These are phyloP conservation scores for Caenorhabditis brenneri DNA, from an alignment of 1,140 invertebrate species.

Conservation along the genomic window DNA sequence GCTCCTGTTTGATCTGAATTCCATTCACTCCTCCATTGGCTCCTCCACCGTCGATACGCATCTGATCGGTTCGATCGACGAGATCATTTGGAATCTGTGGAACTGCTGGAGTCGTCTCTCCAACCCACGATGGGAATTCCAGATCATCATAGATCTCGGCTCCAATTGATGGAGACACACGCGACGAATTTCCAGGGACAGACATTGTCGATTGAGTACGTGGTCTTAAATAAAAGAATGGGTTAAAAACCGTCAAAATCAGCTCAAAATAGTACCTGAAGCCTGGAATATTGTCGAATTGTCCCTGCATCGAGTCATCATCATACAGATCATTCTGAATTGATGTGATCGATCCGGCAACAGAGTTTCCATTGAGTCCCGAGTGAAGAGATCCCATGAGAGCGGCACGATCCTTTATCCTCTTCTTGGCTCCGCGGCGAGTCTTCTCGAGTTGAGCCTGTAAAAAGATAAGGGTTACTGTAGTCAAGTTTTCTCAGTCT, in stretches of 20 bases:
- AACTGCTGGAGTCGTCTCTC: slow-evolving; percentile 14
- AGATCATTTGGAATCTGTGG: slow-evolving; percentile 58
- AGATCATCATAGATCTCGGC: slow-evolving; percentile 62
- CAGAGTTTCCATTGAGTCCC: background rate
- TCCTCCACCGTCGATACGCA: slow-evolving; percentile 54
- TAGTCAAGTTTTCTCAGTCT: no score
- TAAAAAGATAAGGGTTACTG: background rate
- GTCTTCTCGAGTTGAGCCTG: slow-evolving; percentile 64
- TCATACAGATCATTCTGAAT: slow-evolving; percentile 35
- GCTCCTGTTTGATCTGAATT: slow-evolving; percentile 45
- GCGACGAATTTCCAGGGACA: slow-evolving; percentile 53
- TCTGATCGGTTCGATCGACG: slow-evolving; percentile 62
- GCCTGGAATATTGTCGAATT: slow-evolving; percentile 8
- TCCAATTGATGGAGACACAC: slow-evolving; percentile 63
- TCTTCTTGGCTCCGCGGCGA: slow-evolving; percentile 67
- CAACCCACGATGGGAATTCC: slow-evolving; percentile 67
- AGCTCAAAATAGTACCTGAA: slow-evolving; percentile 35
- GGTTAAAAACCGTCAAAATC: background rate
- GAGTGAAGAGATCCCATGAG: slow-evolving; percentile 22
- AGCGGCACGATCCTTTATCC: slow-evolving; percentile 54
- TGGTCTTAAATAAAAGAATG: slow-evolving; percentile 44
- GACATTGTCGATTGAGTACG: slow-evolving; percentile 67
- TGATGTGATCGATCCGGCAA: background rate
- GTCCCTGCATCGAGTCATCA: slow-evolving; percentile 43
- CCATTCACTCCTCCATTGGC: background rate